Evolutionary conservation across 2,797 vertebrate species (phyloP).

Genomic region (Paedocypris micromegethes): DNA sequence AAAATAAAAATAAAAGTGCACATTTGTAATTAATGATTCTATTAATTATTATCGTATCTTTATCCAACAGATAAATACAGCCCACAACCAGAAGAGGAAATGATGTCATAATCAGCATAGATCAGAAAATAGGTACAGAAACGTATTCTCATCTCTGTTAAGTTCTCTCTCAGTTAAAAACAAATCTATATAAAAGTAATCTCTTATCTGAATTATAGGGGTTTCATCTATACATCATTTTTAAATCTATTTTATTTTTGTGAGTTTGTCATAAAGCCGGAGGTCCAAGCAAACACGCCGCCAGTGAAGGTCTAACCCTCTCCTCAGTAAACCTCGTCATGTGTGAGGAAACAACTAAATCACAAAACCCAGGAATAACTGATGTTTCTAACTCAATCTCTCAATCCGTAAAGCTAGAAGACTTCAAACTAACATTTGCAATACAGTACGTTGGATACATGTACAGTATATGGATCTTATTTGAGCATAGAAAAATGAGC

Average conservation of each 20-base stretch:
- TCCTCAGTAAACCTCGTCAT: neutral
- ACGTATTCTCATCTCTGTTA: too few relatives aligned
- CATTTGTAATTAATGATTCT: too few relatives aligned
- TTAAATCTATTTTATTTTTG: neutral
- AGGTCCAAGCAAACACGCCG: slow-evolving; percentile 32
- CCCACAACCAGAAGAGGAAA: too few relatives aligned
- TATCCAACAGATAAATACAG: too few relatives aligned
- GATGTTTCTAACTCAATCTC: slow-evolving; percentile 1
- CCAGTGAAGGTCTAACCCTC: slow-evolving; percentile 7
- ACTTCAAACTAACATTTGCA: slow-evolving; percentile 12
- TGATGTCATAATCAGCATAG: too few relatives aligned
- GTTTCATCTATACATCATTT: neutral
- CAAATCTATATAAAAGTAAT: too few relatives aligned
- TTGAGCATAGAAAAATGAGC: slow-evolving; percentile 38
- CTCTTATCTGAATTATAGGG: too few relatives aligned
- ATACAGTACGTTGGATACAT: slow-evolving; percentile 43
- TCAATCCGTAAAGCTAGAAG: slow-evolving; percentile 11
- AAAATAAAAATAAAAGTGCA: too few relatives aligned
- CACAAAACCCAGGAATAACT: neutral
- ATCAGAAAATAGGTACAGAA: too few relatives aligned
- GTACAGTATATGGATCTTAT: slow-evolving; percentile 35
- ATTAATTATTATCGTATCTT: too few relatives aligned
- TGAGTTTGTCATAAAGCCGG: slow-evolving; percentile 6
- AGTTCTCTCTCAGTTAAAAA: too few relatives aligned
- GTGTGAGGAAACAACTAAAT: neutral